Conservation (phyloP, 2,113 vertebrate genomes). For the Cynocephalus volans region DNA sequence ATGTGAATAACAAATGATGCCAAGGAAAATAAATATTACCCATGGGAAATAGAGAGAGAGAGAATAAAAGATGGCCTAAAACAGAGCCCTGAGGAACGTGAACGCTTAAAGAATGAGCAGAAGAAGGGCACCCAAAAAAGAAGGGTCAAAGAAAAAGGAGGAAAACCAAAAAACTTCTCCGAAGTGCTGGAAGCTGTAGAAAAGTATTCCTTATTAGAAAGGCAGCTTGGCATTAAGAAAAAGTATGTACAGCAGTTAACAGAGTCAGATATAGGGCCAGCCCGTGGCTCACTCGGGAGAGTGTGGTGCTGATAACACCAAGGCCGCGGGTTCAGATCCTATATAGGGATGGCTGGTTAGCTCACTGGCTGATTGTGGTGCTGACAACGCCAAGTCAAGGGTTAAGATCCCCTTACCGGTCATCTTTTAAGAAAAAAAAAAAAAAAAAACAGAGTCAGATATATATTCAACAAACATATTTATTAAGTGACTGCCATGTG, state of each 20-base stretch:
- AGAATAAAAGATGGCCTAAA: slow-evolving; percentile 5
- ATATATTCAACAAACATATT: neutral
- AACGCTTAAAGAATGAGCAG: neutral
- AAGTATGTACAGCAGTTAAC: too few species aligned
- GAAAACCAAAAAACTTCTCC: neutral
- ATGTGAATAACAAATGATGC: slow-evolving; percentile 22
- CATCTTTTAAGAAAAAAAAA: too few species aligned
- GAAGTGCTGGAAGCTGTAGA: neutral
- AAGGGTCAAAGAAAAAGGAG: neutral
- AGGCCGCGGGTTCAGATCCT: too few species aligned
- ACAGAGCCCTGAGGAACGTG: neutral
- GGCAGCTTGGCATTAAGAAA: neutral
- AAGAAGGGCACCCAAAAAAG: neutral
- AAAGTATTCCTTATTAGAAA: slow-evolving; percentile 7
- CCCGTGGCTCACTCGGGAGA: too few species aligned
- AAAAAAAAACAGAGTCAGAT: neutral
- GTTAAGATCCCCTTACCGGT: too few species aligned
- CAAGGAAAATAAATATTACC: neutral
- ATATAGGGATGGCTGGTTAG: too few species aligned
- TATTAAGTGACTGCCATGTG: neutral
- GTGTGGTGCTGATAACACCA: too few species aligned
- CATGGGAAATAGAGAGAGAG: neutral
- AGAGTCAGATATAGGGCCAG: too few species aligned
- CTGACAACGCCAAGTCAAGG: too few species aligned
- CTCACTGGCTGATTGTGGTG: too few species aligned